Percentiles rank a stretch among this genome's conserved stretches.
These are phyloP conservation scores for Amyelois transitella DNA, from an alignment of 1,140 invertebrate genomes.

Conservation along the genomic window DNA sequence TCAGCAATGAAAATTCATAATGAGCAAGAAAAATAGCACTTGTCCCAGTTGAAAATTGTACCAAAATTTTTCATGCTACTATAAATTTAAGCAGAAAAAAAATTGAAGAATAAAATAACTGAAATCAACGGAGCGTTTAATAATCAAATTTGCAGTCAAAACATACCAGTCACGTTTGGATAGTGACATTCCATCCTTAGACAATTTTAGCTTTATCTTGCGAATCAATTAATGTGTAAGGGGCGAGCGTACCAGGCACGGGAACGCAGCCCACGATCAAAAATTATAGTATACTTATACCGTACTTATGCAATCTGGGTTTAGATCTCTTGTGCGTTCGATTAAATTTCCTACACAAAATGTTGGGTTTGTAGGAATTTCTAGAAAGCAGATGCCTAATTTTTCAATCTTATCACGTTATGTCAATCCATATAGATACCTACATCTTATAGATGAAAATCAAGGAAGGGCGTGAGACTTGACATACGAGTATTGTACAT, in stretches of 20 bases:
- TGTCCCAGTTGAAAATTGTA: no score
- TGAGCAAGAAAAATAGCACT: no score
- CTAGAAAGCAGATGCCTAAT: no score
- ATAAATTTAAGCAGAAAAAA: no score
- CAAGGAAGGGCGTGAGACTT: no score
- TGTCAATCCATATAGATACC: no score
- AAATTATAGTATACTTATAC: background rate
- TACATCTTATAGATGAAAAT: no score
- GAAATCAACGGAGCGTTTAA: conserved; percentile 15
- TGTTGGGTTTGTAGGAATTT: no score
- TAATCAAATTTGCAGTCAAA: conserved; percentile 17
- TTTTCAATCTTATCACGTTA: no score
- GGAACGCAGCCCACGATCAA: background rate
- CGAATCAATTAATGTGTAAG: conserved; percentile 35
- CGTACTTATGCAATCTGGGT: background rate
- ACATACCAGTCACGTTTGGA: conserved; percentile 19
- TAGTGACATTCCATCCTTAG: conserved; percentile 23
- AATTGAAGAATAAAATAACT: conserved; percentile 8
- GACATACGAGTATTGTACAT: no score
- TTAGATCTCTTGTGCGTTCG: background rate
- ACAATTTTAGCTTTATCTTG: conserved; percentile 22
- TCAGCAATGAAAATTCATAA: no score
- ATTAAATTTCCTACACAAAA: background rate
- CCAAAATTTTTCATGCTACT: no score
- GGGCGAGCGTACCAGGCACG: conserved; percentile 23